These are phyloP conservation scores for Theonella swinhoei DNA, from an alignment of 37 sponge, comb jelly and placozoan species.

Conservation along the genomic window DNA sequence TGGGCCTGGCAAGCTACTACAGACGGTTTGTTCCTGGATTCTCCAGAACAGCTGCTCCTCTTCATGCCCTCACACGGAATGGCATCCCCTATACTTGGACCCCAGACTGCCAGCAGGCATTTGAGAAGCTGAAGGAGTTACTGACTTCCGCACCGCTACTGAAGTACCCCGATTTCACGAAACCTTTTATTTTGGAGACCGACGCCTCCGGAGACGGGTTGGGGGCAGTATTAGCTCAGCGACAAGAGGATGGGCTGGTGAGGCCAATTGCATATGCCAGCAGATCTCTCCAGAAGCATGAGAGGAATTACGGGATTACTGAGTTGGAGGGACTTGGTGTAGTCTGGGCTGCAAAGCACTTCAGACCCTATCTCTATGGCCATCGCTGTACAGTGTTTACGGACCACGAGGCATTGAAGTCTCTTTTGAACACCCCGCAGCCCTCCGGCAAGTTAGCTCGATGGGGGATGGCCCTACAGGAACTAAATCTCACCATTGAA, in stretches of 20 bases:
- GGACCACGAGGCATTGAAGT: constrained; percentile 66
- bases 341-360: constrained; percentile 69
- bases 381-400: constrained; percentile 51
- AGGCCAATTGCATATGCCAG: constrained; percentile 60
- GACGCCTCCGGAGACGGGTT: constrained; percentile 61
- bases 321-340: constrained; percentile 67
- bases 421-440: constrained; percentile 59
- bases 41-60: constrained; percentile 36
- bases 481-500: constrained; percentile 24
- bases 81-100: constrained; percentile 48
- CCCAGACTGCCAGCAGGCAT: constrained; percentile 40
- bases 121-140: constrained; percentile 37
- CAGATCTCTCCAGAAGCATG: constrained; percentile 57
- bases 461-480: constrained; percentile 68
- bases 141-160: constrained; percentile 43
- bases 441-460: constrained; percentile 68
- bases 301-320: constrained; percentile 56
- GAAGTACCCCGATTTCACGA: constrained; percentile 37
- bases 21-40: constrained; percentile 47
- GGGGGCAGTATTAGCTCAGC: constrained; percentile 62
- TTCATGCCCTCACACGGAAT: constrained; percentile 42
- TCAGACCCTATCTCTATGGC: constrained; percentile 70
- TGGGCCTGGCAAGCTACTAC: constrained; percentile 52
- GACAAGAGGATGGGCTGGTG: constrained; percentile 23
- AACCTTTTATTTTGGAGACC: constrained; percentile 49